Percentiles rank a stretch among this genome's conserved stretches.
Evolutionary conservation across 2,113 vertebrate genomes (phyloP).

Genomic region (Seriola aureovittata): DNA sequence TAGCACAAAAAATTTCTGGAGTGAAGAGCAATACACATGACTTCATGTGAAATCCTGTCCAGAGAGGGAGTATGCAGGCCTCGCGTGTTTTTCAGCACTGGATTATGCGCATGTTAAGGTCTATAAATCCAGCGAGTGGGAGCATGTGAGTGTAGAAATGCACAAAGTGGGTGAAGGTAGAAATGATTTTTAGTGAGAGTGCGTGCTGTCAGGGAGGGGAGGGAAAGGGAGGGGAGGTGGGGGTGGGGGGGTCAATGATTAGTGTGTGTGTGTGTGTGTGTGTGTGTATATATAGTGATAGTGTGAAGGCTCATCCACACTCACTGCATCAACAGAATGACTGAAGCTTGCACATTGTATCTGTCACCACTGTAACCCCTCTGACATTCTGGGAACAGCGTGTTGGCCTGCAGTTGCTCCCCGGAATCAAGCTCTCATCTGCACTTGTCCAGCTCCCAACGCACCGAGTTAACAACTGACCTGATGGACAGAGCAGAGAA

Average conservation of each 20-base stretch:
- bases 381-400: conserved; percentile 73
- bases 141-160: conserved; percentile 38
- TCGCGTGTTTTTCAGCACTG: conserved; percentile 39
- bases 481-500: conserved; percentile 68
- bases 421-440: conserved; percentile 70
- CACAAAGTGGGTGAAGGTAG: conserved; percentile 42
- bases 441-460: conserved; percentile 69
- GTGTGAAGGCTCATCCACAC: conserved; percentile 32
- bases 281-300: conserved; percentile 24
- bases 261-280: conserved; percentile 23
- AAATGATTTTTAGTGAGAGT: conserved; percentile 47
- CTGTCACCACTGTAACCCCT: conserved; percentile 68
- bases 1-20: background rate
- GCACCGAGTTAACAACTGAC: conserved; percentile 76
- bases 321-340: conserved; percentile 51
- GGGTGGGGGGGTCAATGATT: conserved; percentile 3
- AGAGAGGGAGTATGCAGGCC: conserved; percentile 19
- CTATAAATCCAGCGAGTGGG: conserved; percentile 37
- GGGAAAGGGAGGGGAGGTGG: background rate
- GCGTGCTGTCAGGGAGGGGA: conserved; percentile 42
- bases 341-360: conserved; percentile 64
- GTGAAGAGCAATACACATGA: background rate
- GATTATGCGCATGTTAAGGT: conserved; percentile 48
- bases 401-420: conserved; percentile 77
- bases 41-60: conserved; percentile 9